A percentile compares a stretch with the other conserved stretches of the same genome.
phyloP scores from a whole-genome alignment of 1,140 invertebrate genomes.

The Atta cephalotes region DNA sequence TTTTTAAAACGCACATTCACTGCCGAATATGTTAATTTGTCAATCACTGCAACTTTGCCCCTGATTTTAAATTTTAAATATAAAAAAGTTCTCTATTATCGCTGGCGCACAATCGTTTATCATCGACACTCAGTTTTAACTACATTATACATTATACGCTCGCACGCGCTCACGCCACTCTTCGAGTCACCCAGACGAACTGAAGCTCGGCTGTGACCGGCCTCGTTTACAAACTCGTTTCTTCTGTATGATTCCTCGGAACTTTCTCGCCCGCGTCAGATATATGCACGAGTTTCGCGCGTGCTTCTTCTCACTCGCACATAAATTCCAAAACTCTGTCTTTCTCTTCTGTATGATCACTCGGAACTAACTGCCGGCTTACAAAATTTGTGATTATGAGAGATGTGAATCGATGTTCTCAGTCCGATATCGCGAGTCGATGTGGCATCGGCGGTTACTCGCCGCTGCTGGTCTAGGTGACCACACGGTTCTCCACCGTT shows the following conservation, averaged over 20 bases:
- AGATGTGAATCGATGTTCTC: constrained; percentile 67
- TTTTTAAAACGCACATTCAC: neutral
- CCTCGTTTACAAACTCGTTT: constrained; percentile 69
- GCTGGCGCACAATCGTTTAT: neutral
- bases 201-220: constrained; percentile 54
- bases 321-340: neutral
- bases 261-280: constrained; percentile 2
- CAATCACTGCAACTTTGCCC: neutral
- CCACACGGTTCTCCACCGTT: constrained; percentile 66
- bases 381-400: constrained; percentile 4
- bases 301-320: neutral
- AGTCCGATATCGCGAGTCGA: constrained; percentile 75
- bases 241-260: constrained; percentile 38
- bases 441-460: constrained; percentile 73
- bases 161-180: constrained; percentile 49
- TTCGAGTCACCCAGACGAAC: constrained; percentile 24
- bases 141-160: constrained; percentile 16
- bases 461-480: constrained; percentile 70
- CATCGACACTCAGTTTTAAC: neutral
- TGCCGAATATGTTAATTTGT: neutral
- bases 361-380: neutral
- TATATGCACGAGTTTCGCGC: constrained; percentile 6
- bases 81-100: constrained; percentile 11
- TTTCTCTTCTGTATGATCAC: neutral
- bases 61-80: neutral